phyloP scores from a whole-genome alignment of 2,113 vertebrate genomes.

The Megaceryle maxima region DNA sequence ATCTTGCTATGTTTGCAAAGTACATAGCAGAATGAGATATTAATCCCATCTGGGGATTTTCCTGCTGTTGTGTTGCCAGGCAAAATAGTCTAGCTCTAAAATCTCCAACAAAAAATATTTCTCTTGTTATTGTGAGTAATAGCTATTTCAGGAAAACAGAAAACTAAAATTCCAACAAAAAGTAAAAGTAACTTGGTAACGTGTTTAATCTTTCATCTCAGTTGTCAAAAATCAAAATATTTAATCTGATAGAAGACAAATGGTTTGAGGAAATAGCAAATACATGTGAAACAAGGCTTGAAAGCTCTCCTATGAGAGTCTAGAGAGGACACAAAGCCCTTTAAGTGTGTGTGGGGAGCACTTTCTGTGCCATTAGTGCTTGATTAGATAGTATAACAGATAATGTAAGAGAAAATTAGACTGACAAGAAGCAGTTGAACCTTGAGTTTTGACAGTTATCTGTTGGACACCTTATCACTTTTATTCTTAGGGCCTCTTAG shows the following conservation, averaged over 20 bases:
- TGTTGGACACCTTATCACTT: slow-evolving; percentile 20
- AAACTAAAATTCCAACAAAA: not conserved
- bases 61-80: not conserved
- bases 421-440: slow-evolving; percentile 58
- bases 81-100: not conserved
- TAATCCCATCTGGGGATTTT: not conserved
- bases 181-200: not conserved
- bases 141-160: not conserved
- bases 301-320: slow-evolving; percentile 61
- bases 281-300: slow-evolving; percentile 42
- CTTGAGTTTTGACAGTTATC: slow-evolving; percentile 44
- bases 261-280: slow-evolving; percentile 47
- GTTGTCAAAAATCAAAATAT: slow-evolving; percentile 51
- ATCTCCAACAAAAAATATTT: not conserved
- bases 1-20: not conserved
- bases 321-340: slow-evolving; percentile 63
- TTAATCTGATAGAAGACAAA: slow-evolving; percentile 61
- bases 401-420: slow-evolving; percentile 63
- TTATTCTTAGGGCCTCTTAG: slow-evolving; percentile 4
- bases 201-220: slow-evolving; percentile 13
- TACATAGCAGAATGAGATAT: not conserved
- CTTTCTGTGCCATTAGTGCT: slow-evolving; percentile 54
- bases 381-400: slow-evolving; percentile 63
- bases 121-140: not conserved
- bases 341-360: slow-evolving; percentile 37